These are phyloP conservation scores for Troides helena DNA, from an alignment of 2,888 invertebrate species.

Conservation along the genomic window DNA sequence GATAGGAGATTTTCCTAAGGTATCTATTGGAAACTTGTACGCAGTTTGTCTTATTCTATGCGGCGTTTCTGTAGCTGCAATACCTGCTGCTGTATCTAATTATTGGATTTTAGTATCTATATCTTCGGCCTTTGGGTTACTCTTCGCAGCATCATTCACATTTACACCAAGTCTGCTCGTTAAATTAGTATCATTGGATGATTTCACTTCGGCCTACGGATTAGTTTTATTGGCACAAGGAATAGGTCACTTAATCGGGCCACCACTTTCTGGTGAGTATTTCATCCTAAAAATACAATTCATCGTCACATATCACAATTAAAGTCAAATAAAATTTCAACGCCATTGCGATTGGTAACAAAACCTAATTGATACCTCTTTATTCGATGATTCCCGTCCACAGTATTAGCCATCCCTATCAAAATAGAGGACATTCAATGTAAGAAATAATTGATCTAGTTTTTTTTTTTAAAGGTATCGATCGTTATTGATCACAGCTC, in stretches of 20 bases:
- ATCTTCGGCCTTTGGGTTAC: slow-evolving; percentile 89
- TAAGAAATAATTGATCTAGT: no score
- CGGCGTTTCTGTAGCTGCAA: slow-evolving; percentile 81
- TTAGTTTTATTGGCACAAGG: slow-evolving; percentile 94
- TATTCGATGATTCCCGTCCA: no score
- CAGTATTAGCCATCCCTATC: no score
- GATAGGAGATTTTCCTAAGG: slow-evolving; percentile 92
- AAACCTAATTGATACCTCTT: no score
- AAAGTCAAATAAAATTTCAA: no score
- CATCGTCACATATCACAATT: no score
- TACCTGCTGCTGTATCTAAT: slow-evolving; percentile 77
- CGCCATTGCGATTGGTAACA: no score
- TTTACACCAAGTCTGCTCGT: slow-evolving; percentile 94
- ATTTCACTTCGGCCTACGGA: slow-evolving; percentile 96
- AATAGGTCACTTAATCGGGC: slow-evolving; percentile 94
- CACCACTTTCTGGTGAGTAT: slow-evolving; percentile 90
- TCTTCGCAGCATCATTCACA: slow-evolving; percentile 94
- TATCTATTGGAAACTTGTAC: slow-evolving; percentile 91
- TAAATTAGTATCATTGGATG: slow-evolving; percentile 92
- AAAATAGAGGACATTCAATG: no score
- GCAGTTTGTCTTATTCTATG: slow-evolving; percentile 87
- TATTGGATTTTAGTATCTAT: slow-evolving; percentile 73
- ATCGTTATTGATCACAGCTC: no score
- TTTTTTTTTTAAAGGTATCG: no score
- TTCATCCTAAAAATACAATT: no score